Base-by-base conservation (phyloP, 2,888 invertebrate species). In the Odontothrips loti region DNA sequence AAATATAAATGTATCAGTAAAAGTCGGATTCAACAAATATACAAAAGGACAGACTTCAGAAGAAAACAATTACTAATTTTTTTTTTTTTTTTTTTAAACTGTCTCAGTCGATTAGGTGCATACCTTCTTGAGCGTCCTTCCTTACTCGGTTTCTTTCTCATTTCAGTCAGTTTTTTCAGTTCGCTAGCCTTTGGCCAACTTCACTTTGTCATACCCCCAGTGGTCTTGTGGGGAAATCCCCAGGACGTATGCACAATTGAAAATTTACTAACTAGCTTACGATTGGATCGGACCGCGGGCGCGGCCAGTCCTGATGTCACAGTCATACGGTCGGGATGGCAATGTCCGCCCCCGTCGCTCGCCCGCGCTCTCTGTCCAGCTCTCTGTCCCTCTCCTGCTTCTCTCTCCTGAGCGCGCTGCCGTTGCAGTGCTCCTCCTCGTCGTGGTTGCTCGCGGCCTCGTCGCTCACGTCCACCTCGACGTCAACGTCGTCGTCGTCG, bases 401-500 rank as follows among this genome's bases (percentile, higher is more conserved):
- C 58, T 58, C 58, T 20, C 20, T 58, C 58, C 58, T 75, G 23
- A 75, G 23, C 23, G 68, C 6, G 43, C 29, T 47, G 63, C 80
- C 68, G 80, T 75, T 58, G 80, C 43, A 15, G 80, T 80, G 63
- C 29, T 43, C 80, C n/a, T 80, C 48, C 20, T 80, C 48, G 8
- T 58, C 58, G 58, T 58, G 20, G 17, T 58, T 58, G 58, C 58
- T 58, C 27, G 27, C 17, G 80, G 80, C 43, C 80, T 34, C 47
- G 34, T 63, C 48, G 58, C 80, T n/a, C n/a, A 48, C 48, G 48
- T 80, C 79, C 78, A 48, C 23, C 48, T 80, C 48, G 27, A 75
- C 68, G 23, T 75, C 68, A n/a, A 75, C 27, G 27, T 75, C 79
- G n/a, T 43, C 48, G 79, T 79, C 79, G 34, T 48, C 23, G 11